These are phyloP conservation scores for Charadrius vociferus DNA, from an alignment of 2,113 vertebrate genomes.

Conservation along the genomic window DNA sequence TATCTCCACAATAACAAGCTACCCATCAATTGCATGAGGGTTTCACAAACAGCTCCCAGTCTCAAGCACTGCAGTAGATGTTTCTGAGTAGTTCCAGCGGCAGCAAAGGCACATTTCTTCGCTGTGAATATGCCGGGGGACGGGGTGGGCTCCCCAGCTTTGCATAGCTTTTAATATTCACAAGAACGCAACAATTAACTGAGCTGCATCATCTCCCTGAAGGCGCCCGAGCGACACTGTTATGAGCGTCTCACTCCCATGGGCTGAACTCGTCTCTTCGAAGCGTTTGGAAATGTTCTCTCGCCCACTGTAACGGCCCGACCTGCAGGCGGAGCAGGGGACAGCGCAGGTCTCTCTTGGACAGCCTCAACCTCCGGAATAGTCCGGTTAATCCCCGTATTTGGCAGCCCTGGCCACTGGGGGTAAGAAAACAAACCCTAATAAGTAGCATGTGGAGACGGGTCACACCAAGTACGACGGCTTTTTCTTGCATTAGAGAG, in stretches of 20 bases:
- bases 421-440: constrained; percentile 26
- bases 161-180: not conserved
- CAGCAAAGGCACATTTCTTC: not conserved
- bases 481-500: not conserved
- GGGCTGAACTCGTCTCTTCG: not conserved
- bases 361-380: not conserved
- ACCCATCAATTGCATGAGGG: not conserved
- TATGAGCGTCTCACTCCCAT: not conserved
- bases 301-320: not conserved
- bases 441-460: not conserved
- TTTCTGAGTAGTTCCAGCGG: not conserved
- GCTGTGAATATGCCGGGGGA: not conserved
- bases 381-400: not conserved
- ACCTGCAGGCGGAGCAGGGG: not conserved
- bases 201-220: not conserved
- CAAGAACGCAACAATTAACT: not conserved
- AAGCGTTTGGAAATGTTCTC: not conserved
- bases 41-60: not conserved
- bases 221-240: not conserved
- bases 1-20: constrained; percentile 5
- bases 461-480: not conserved
- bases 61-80: not conserved
- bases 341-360: not conserved
- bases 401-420: not conserved
- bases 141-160: not conserved